Conservation (phyloP, 1,140 invertebrate species). For the Drosophila nigrodunni region DNA sequence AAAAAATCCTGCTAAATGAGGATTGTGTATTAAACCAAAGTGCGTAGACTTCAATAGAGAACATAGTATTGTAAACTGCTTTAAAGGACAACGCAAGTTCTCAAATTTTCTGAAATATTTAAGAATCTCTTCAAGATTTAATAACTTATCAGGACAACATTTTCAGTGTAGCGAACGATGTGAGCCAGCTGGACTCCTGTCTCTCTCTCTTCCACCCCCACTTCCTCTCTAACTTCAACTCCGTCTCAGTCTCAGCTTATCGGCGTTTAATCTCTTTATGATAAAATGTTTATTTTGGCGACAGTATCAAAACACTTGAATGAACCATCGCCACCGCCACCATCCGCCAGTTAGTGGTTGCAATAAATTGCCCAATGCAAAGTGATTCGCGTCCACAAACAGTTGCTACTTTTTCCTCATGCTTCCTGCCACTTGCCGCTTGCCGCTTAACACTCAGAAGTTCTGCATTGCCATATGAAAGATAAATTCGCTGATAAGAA, state of each 20-base stretch:
- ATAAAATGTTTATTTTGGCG: slow-evolving; percentile 81
- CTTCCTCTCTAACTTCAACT: too few species aligned
- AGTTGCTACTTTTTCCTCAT: slow-evolving; percentile 1
- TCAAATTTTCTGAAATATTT: too few species aligned
- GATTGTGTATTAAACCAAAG: too few species aligned
- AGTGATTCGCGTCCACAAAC: slow-evolving; percentile 61
- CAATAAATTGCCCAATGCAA: slow-evolving; percentile 72
- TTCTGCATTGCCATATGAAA: slow-evolving; percentile 77
- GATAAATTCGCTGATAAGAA: slow-evolving; percentile 82
- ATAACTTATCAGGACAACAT: too few species aligned
- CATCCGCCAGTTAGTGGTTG: slow-evolving; percentile 54
- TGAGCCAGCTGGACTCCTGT: background rate
- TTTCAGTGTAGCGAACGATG: background rate
- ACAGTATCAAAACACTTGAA: slow-evolving; percentile 68
- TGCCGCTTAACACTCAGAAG: slow-evolving; percentile 48
- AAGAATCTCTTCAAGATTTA: too few species aligned
- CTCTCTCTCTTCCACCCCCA: background rate
- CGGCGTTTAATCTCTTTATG: slow-evolving; percentile 82
- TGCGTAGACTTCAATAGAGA: too few species aligned
- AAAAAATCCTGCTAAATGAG: too few species aligned
- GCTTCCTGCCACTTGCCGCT: slow-evolving; percentile 13
- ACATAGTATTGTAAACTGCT: too few species aligned
- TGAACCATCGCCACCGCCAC: slow-evolving; percentile 18
- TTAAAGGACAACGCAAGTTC: too few species aligned
- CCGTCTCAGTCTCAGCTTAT: slow-evolving; percentile 52